Base-by-base conservation (phyloP, 2,888 invertebrate genomes). In the Drosophila mercatorum region DNA sequence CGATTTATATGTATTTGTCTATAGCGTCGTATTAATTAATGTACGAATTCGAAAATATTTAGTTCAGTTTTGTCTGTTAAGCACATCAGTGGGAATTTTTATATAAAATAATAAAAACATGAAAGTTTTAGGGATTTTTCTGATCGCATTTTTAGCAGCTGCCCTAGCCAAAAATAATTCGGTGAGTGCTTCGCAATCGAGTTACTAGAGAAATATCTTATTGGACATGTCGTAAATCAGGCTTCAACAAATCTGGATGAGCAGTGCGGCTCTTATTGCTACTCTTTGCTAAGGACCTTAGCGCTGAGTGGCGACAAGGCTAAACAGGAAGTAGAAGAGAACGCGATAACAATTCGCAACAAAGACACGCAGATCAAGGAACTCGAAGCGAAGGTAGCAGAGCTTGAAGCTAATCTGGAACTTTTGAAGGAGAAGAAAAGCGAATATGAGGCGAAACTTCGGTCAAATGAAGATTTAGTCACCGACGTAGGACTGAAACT, bases 181-280 rank as follows among this genome's bases (percentile, higher is more conserved):
- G 38, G 74, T 69, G 57, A 63, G 69, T 75, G 14, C 0, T 31
- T n/a, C 7, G 10, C 2, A 4, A 36, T 28, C 5, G 22, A 17
- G 8, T 14, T 10, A 1, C 22, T 8, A 10, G 11, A 17, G 0
- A 22, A 41, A 31, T 31, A 7, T 41, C 10, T 49, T 34, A 41
- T 26, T 4, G 26, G 5, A 3, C 4, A 14, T 41, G 14, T 60
- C 2, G 2, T 6, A 17, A 3, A 11, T 7, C 26, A 74, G 14
- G 5, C 22, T 12, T 17, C 66, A 12, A n/a, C 41, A 3, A 12
- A 8, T 26, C 8, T 56, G 47, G 26, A 55, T 6, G 6, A 17
- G 17, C 26, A 41, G 36, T 75, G 77, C n/a, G 49, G 8, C 8
- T 34, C 65, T 0, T 58, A 75, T 74, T 74, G 72, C 6, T 38